phyloP scores from a whole-genome alignment of 1,140 invertebrate species.

The Pinna nobilis region DNA sequence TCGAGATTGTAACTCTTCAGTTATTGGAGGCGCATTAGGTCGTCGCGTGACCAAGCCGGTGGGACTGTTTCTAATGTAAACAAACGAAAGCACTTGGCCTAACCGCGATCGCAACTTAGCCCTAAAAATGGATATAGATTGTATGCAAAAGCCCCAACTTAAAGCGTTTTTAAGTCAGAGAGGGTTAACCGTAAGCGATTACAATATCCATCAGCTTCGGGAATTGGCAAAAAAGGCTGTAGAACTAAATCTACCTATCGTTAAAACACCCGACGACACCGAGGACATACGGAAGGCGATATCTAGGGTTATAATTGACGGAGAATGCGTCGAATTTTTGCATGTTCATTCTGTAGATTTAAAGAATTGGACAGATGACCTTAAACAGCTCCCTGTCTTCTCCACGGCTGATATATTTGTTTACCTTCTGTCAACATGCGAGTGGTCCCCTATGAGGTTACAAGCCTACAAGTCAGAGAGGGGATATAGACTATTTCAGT shows the following conservation, averaged over 20 bases:
- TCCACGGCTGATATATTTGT: constrained; percentile 13
- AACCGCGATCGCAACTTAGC: too few relatives aligned
- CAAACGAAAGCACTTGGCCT: too few relatives aligned
- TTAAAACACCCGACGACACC: constrained; percentile 17
- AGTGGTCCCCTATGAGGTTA: constrained; percentile 6
- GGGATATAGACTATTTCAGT: constrained; percentile 23
- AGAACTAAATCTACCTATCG: neutral
- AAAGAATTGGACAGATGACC: constrained; percentile 17
- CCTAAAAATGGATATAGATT: neutral
- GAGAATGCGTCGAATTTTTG: constrained; percentile 2
- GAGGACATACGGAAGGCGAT: neutral
- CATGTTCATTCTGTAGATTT: neutral
- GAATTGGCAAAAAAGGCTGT: constrained; percentile 11
- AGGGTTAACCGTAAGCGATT: constrained; percentile 19
- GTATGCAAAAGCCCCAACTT: neutral
- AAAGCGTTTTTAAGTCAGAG: constrained; percentile 1
- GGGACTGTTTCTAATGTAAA: too few relatives aligned
- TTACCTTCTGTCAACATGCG: neutral
- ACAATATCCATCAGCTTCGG: constrained; percentile 15
- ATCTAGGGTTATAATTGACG: constrained; percentile 7
- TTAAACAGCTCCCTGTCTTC: constrained; percentile 13
- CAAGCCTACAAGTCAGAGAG: constrained; percentile 11
- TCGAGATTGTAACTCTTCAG: too few relatives aligned
- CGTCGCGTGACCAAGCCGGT: too few relatives aligned
- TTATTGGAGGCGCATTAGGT: too few relatives aligned